Conservation (phyloP, 1,140 invertebrate genomes). For the Ips nitidus region DNA sequence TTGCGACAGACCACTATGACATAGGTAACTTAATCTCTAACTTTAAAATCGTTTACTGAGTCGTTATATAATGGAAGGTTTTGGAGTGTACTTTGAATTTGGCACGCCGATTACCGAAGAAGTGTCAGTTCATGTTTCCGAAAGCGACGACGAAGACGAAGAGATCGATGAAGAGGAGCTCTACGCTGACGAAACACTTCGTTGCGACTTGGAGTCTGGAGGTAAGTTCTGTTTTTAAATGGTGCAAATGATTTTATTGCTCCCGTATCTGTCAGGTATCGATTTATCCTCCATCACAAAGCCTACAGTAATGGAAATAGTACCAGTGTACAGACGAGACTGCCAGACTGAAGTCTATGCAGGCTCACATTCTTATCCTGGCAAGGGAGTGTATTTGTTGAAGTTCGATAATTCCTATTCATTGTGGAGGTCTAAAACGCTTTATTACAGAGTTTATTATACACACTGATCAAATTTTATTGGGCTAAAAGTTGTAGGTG, state of each 20-base stretch:
- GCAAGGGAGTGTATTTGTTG: conserved; percentile 94
- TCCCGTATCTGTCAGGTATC: conserved; percentile 17
- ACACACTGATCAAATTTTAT: conserved; percentile 60
- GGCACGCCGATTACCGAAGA: conserved; percentile 81
- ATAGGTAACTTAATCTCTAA: conserved; percentile 60
- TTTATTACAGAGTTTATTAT: conserved; percentile 99
- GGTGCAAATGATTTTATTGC: conserved; percentile 17
- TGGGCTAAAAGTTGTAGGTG: background rate
- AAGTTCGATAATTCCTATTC: conserved; percentile 99
- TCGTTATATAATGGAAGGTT: conserved; percentile 61
- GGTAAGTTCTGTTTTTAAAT: conserved; percentile 24
- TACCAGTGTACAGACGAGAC: conserved; percentile 93
- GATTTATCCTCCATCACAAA: conserved; percentile 37
- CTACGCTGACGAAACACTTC: conserved; percentile 60
- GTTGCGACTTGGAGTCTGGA: conserved; percentile 49
- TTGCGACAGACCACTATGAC: conserved; percentile 97
- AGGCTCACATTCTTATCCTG: conserved; percentile 95
- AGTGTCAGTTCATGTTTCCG: conserved; percentile 86
- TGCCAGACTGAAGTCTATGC: conserved; percentile 97
- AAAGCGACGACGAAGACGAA: conserved; percentile 87
- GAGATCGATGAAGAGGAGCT: conserved; percentile 74
- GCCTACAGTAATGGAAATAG: conserved; percentile 59
- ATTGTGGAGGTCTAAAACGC: conserved; percentile 97
- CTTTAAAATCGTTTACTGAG: conserved; percentile 10
- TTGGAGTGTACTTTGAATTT: conserved; percentile 99